These are phyloP conservation scores for Ceratosolen fusciceps DNA, from an alignment of 1,140 invertebrate species.

Conservation along the genomic window DNA sequence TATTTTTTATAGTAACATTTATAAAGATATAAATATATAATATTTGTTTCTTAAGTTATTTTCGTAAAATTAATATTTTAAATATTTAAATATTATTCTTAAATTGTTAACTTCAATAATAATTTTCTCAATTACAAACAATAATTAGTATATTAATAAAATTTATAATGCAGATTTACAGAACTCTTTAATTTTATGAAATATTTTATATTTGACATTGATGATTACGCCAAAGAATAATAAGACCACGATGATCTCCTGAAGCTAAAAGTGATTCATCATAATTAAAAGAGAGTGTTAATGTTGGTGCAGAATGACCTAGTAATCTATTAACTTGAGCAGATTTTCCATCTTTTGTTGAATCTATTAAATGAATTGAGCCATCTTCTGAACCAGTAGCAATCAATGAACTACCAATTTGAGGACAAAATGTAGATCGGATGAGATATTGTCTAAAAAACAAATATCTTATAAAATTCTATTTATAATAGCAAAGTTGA, in stretches of 20 bases:
- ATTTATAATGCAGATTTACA: constrained; percentile 12
- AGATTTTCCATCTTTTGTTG: constrained; percentile 78
- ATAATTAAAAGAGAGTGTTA: constrained; percentile 90
- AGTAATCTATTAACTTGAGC: constrained; percentile 88
- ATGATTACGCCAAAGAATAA: constrained; percentile 85
- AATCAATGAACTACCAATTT: constrained; percentile 70
- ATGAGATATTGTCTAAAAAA: constrained; percentile 72
- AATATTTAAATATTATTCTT: constrained; percentile 1
- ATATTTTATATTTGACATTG: constrained; percentile 37
- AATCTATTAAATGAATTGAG: constrained; percentile 87
- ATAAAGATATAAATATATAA: no score
- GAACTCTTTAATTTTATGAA: constrained; percentile 4
- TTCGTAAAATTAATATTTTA: background rate
- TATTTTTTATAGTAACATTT: no score
- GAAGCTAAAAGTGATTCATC: constrained; percentile 90
- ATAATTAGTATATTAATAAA: background rate
- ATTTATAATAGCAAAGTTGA: background rate
- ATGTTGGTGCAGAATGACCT: constrained; percentile 85
- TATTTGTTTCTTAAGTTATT: no score
- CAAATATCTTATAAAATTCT: background rate
- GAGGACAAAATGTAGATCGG: constrained; percentile 86
- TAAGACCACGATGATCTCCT: constrained; percentile 85
- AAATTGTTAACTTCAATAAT: background rate
- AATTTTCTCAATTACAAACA: background rate
- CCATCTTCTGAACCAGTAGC: constrained; percentile 91